Evolutionary conservation across 2,797 vertebrate species (phyloP), one percentile per base, ranked within the genome.

Genomic region (Cetoscarus ocellatus): DNA sequence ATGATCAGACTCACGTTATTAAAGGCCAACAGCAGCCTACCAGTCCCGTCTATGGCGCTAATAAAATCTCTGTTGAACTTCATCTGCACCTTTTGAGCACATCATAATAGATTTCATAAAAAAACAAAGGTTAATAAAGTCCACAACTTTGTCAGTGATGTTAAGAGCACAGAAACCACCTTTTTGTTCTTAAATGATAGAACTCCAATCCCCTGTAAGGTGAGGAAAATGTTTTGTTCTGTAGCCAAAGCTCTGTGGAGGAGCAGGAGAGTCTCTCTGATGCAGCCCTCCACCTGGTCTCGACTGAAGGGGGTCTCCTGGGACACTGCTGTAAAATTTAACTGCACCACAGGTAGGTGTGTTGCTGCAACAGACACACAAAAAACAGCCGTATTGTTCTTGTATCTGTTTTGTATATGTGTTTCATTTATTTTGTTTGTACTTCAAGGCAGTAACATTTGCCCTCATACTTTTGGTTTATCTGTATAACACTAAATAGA

Each of bases 21-120:
- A 53, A 94, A 80, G 17, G 94, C 90, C 75, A 90, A 89, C 15
- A 86, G 82, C 18, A 94, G 73, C 48, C 64, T 73, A 6, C 93
- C 92, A 1, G 75, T 93, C 73, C 90, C 90, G 61, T 96, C 94
- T 89, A 95, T 55, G 7, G 84, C 59, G 12, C 86, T 92, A 47
- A 96, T 79, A 61, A 96, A 96, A 54, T 94, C 92, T 72, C 90
- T 90, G 75, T 83, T 94, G 90, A 96, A 97, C 75, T 87, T 95
- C 96, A 97, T 96, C 84, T 43, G 67, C 39, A 80, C 86, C 90
- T 86, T 82, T 73, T 35, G 61, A 70, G 12, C 1, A 74, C 18
- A 68, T 17, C 6, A 69, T n/a, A 54, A 62, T 42, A 17, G 4
- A 47, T 45, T 27, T 7, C n/a, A 50, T 53, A 53, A 0, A 6